These are phyloP conservation scores for Zosterops japonicus DNA, from an alignment of 2,113 vertebrate genomes.

Conservation along the genomic window DNA sequence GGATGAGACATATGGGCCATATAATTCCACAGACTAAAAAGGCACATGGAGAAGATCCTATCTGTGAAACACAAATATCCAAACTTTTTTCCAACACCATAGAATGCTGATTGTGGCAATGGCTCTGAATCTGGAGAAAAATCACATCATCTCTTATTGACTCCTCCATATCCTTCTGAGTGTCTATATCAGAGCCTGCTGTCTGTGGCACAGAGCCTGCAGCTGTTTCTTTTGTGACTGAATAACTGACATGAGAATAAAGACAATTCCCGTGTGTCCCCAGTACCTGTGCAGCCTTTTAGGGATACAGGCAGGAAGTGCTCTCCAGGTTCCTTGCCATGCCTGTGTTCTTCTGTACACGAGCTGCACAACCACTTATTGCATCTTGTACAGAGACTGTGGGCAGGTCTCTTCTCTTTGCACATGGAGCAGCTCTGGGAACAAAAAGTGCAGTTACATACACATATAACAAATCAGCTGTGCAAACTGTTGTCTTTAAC, in stretches of 20 bases:
- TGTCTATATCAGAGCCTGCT: neutral
- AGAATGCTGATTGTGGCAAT: neutral
- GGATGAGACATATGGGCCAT: neutral
- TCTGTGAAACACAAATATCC: neutral
- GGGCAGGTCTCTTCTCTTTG: constrained; percentile 77
- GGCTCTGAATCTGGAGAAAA: neutral
- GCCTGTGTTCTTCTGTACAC: constrained; percentile 77
- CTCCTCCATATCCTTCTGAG: accelerated
- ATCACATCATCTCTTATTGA: neutral
- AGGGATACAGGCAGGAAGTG: constrained; percentile 51
- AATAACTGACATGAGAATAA: neutral
- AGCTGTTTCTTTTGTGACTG: neutral
- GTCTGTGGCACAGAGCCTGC: neutral
- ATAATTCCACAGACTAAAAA: neutral
- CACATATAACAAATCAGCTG: neutral
- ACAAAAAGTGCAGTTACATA: neutral
- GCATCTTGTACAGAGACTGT: constrained; percentile 80
- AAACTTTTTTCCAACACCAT: neutral
- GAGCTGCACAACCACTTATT: constrained; percentile 81
- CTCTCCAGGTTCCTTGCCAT: constrained; percentile 49
- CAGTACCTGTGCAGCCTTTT: constrained; percentile 75
- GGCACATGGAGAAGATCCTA: accelerated
- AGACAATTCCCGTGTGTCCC: accelerated
- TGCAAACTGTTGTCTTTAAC: neutral
- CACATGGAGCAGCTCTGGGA: constrained; percentile 77